Evolutionary conservation across 2,113 vertebrate species (phyloP), one percentile per base, ranked within the genome.

Genomic region (Serranochromis macrocephalus): DNA sequence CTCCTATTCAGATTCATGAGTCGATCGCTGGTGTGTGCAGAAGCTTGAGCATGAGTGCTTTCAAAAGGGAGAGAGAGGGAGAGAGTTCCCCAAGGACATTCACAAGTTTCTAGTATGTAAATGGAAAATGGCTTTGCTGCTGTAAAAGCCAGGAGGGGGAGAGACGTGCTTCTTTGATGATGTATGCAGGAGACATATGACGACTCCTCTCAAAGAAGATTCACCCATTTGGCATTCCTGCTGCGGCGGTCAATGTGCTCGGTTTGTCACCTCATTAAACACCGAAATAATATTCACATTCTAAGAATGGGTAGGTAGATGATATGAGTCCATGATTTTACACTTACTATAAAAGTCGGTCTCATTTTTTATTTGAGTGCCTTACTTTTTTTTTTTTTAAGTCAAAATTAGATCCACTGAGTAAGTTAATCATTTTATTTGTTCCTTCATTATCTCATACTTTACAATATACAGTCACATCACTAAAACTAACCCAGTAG

Each of bases 101-200:
- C 83, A 78, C 81, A 94, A 90, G 89, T 94, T 94, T 92, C 81
- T 91, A 86, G 89, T 92, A 94, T 96, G 94, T 86, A 94, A 95
- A 94, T 94, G 78, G 87, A 7, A 73, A 88, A 83, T 29, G 66
- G 68, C 68, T 89, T 71, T 82, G 81, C 90, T 79, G 87, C 54
- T 54, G 47, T 88, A 90, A 85, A 66, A 75, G 75, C 9, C 89
- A n/a, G 55, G 80, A 81, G 85, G 63, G 29, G 42, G 58, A 80
- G 75, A 82, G 86, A 78, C 8, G 29, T 21, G 83, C 75, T 89
- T 83, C 81, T 53, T 81, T 84, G 86, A 38, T 81, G 85, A 90
- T 87, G 81, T 73, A 57, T 89, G 94, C 85, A 75, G 81, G 63
- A 90, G 85, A 92, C 87, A 45, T 58, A 51, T 68, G 89, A 91